Base-by-base conservation (phyloP, 1,140 invertebrate genomes). In the Yoshiicerus persimilis region DNA sequence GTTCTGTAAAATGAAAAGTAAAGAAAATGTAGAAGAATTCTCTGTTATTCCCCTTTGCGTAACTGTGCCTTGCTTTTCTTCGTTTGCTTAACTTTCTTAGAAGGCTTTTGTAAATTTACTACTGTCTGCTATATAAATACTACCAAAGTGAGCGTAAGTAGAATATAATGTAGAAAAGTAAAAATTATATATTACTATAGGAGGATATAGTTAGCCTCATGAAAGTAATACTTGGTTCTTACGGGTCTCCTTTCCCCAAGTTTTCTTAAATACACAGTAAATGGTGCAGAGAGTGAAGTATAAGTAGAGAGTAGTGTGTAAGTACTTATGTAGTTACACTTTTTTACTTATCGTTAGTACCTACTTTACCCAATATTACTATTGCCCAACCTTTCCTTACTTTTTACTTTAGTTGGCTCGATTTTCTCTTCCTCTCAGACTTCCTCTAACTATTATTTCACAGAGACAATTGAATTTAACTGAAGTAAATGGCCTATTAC, bases 391-490 rank as follows among this genome's bases (percentile, higher is more conserved):
- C 23, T 1, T 56, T 56, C 47, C 47, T 56, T 56, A 56, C 20
- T 56, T 56, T 56, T n/a, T 56, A 56, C 47, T 56, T n/a, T 56
- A n/a, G 20, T 2, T 56, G 16, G n/a, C 3, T n/a, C 16, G 20
- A 56, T 56, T n/a, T 56, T 56, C 47, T 56, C 47, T 56, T 56
- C 47, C 47, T 56, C 47, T n/a, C 16, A 56, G 47, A 38, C 20
- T 23, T 80, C 75, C 75, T 80, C 34, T 16, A 80, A 80, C 32
- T 80, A 80, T 80, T 80, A 34, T 80, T 80, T 80, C 38, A 34
- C 75, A 6, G n/a, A 80, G 75, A 80, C 32, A 80, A 80, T 80
- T 80, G 75, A 80, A 80, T 80, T 80, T 80, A 34, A 36, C 75
- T 32, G 20, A 36, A 36, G 32, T n/a, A 80, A 80, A 80, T 80